Conservation (phyloP, 1,140 invertebrate species). For the Paramacrobiotus metropolitanus region DNA sequence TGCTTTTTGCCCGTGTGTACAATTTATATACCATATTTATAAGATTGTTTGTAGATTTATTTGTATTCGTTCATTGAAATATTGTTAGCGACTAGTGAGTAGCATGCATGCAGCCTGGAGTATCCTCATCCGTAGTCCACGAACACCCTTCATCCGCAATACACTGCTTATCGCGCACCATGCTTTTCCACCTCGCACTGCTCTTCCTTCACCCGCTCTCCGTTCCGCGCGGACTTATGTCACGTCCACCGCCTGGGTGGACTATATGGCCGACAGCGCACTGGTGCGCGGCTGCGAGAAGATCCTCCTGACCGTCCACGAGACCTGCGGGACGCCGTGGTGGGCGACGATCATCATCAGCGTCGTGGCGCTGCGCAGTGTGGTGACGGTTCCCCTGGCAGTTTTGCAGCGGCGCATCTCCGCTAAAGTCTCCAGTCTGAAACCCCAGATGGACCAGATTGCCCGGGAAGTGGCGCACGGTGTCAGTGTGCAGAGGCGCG, state of each 20-base stretch:
- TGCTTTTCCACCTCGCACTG: no score
- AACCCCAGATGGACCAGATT: slow-evolving; percentile 41
- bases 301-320: slow-evolving; percentile 37
- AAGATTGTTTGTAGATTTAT: no score
- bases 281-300: slow-evolving; percentile 23
- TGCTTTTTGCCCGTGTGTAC: no score
- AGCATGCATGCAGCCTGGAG: no score
- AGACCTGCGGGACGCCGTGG: slow-evolving; percentile 47
- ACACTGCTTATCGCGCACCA: no score
- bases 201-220: no score
- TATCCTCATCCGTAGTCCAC: no score
- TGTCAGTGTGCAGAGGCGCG: slow-evolving; percentile 35
- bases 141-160: no score
- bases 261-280: background rate
- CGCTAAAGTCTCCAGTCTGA: slow-evolving; percentile 44
- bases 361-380: slow-evolving; percentile 36
- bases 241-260: background rate
- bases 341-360: slow-evolving; percentile 47
- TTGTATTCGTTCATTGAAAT: no score
- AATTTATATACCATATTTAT: no score
- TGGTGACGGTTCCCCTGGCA: slow-evolving; percentile 45
- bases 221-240: no score
- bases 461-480: slow-evolving; percentile 42
- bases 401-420: slow-evolving; percentile 37
- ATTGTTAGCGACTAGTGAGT: no score